phyloP scores from a whole-genome alignment of 2,113 vertebrate species.

The Cichladusa arquata region DNA sequence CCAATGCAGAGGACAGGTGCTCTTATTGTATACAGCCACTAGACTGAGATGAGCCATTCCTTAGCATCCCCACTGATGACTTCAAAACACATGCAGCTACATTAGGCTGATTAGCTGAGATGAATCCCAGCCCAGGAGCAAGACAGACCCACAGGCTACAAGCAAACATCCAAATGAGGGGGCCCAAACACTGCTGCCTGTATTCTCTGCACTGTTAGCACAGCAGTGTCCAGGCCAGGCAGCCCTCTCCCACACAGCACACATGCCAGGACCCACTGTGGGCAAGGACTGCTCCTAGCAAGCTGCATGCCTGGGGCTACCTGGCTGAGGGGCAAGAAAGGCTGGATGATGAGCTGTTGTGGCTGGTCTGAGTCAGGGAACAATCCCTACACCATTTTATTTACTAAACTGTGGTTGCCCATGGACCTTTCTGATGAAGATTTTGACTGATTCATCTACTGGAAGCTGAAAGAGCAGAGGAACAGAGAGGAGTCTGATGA shows the following conservation, averaged over 20 bases:
- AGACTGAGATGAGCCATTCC: not conserved
- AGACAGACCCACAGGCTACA: not conserved
- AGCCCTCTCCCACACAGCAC: not conserved
- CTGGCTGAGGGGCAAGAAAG: not conserved
- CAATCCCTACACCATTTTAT: not conserved
- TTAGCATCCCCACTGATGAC: not conserved
- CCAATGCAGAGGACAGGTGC: not conserved
- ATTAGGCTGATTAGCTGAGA: not conserved
- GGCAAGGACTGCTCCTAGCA: not conserved
- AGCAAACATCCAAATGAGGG: not conserved
- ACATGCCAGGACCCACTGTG: accelerated
- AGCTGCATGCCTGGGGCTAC: not conserved
- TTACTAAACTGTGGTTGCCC: not conserved
- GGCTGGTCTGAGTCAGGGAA: not conserved
- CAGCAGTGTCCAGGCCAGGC: not conserved
- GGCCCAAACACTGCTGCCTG: accelerated
- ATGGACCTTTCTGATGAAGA: not conserved
- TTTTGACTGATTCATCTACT: not conserved
- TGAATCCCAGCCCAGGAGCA: not conserved
- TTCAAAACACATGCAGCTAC: not conserved
- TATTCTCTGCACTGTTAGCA: not conserved
- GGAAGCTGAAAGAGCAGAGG: not conserved
- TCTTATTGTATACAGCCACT: not conserved
- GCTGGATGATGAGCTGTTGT: not conserved
- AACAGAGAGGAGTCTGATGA: not conserved